Evolutionary conservation across 2,888 invertebrate species (phyloP).

Genomic region (Leptopilina syphax): DNA sequence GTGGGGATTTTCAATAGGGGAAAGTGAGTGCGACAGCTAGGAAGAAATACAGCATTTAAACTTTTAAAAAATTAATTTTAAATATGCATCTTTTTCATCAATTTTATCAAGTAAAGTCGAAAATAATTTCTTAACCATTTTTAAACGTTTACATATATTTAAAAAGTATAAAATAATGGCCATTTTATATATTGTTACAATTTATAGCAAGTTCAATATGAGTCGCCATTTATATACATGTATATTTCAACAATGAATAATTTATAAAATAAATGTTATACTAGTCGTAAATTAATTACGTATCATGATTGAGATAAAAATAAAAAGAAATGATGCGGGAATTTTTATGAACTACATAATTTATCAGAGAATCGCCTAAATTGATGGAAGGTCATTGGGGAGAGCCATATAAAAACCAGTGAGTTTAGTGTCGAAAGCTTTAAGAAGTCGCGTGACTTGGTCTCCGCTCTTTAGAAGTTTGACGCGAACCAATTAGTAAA

Average conservation of each 20-base stretch:
- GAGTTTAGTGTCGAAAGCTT: slow-evolving; percentile 17
- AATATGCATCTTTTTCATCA: too few relatives aligned
- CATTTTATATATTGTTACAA: too few relatives aligned
- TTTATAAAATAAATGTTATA: neutral
- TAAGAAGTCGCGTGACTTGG: slow-evolving; percentile 29
- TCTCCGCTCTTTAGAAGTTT: slow-evolving; percentile 28
- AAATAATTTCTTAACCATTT: too few relatives aligned
- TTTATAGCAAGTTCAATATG: too few relatives aligned
- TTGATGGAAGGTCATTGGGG: slow-evolving; percentile 1
- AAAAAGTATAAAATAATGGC: too few relatives aligned
- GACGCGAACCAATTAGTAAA: slow-evolving; percentile 55
- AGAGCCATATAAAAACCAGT: slow-evolving; percentile 14
- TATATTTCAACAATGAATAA: neutral
- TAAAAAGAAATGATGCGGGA: neutral
- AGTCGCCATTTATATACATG: too few relatives aligned
- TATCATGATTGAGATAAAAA: neutral
- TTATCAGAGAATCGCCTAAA: slow-evolving; percentile 27
- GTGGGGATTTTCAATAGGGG: too few relatives aligned
- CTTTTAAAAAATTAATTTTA: too few relatives aligned
- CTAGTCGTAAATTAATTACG: neutral
- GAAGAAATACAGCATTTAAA: too few relatives aligned
- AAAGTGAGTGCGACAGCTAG: too few relatives aligned
- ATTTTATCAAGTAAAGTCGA: too few relatives aligned
- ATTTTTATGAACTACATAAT: neutral
- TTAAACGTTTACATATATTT: too few relatives aligned